Conservation (phyloP, 2,888 invertebrate genomes). For the Drosophila niveifrons region DNA sequence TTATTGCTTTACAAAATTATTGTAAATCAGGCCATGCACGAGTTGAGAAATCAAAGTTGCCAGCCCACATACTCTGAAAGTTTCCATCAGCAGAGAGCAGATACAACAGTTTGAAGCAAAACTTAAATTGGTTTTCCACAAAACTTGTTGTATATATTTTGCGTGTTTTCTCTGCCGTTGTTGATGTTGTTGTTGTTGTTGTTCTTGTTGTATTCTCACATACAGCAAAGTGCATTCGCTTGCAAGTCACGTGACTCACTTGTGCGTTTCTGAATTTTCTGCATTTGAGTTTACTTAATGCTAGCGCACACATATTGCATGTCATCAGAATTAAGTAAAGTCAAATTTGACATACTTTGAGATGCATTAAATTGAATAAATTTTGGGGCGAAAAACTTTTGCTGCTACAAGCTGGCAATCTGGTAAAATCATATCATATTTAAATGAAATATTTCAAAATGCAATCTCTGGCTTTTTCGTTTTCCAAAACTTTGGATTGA, state of each 20-base stretch:
- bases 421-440: no score
- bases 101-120: slow-evolving; percentile 46
- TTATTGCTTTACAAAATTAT: slow-evolving; percentile 77
- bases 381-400: neutral
- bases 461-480: no score
- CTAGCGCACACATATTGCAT: slow-evolving; percentile 30
- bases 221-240: slow-evolving; percentile 46
- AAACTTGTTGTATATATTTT: slow-evolving; percentile 22
- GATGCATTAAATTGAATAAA: slow-evolving; percentile 24
- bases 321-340: slow-evolving; percentile 21
- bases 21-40: slow-evolving; percentile 73
- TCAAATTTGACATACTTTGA: slow-evolving; percentile 33
- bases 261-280: slow-evolving; percentile 44
- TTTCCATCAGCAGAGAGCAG: slow-evolving; percentile 44
- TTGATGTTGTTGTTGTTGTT: neutral
- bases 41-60: slow-evolving; percentile 64
- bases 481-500: neutral
- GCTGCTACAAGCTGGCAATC: neutral
- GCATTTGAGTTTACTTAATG: slow-evolving; percentile 49
- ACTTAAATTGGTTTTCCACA: slow-evolving; percentile 73
- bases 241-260: slow-evolving; percentile 66
- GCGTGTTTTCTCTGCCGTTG: neutral
- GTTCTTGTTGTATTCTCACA: slow-evolving; percentile 1
- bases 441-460: no score
- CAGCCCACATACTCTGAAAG: slow-evolving; percentile 53